phyloP scores from a whole-genome alignment of 2,113 vertebrate species.

The Apistogramma diplotaenia region DNA sequence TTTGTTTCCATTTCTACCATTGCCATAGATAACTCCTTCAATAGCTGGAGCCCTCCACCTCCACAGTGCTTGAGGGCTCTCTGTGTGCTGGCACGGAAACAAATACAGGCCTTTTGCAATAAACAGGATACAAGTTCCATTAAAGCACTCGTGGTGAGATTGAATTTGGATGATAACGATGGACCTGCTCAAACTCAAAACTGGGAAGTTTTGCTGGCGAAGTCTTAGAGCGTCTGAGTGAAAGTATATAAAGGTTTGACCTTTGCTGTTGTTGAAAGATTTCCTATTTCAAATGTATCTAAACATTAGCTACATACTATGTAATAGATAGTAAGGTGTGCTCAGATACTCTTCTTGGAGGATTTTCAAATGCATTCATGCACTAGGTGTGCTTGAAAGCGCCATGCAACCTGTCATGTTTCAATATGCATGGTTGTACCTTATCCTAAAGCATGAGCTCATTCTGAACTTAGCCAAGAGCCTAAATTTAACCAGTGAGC shows the following conservation, averaged over 20 bases:
- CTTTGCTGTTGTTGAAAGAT: too few species aligned
- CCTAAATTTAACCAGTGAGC: too few species aligned
- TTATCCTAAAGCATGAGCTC: too few species aligned
- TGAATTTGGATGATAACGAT: not conserved
- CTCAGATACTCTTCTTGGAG: too few species aligned
- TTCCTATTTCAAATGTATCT: too few species aligned
- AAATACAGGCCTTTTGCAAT: not conserved
- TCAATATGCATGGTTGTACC: too few species aligned
- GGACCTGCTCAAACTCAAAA: not conserved
- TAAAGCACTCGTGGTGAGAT: not conserved
- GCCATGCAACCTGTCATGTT: too few species aligned
- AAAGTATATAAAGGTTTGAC: not conserved
- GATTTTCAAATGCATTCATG: too few species aligned
- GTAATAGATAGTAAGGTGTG: too few species aligned
- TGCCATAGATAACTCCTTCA: slow-evolving; percentile 42
- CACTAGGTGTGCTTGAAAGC: too few species aligned
- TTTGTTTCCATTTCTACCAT: slow-evolving; percentile 56
- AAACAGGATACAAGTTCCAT: not conserved
- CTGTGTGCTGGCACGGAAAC: slow-evolving; percentile 4
- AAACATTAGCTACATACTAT: too few species aligned
- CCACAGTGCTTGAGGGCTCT: slow-evolving; percentile 6
- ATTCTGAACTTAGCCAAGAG: too few species aligned
- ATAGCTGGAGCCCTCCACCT: slow-evolving; percentile 27
- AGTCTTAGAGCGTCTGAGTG: not conserved
- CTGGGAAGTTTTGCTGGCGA: not conserved